phyloP scores from a whole-genome alignment of 2,113 vertebrate species.

The Steatornis caripensis region DNA sequence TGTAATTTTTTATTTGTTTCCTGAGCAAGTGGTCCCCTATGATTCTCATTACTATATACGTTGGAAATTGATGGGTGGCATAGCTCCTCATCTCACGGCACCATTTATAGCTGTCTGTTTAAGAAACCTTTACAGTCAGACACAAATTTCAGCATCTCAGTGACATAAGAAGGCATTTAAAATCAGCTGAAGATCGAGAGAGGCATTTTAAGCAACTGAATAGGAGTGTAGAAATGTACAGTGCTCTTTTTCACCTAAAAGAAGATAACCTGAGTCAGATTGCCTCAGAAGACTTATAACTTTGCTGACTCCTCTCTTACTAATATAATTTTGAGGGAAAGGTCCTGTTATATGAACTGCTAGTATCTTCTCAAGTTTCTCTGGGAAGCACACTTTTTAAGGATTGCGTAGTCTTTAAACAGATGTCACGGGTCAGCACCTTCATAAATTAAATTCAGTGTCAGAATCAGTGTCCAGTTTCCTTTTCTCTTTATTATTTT shows the following conservation, averaged over 20 bases:
- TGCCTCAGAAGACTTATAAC: background rate
- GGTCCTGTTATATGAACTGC: background rate
- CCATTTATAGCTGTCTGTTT: background rate
- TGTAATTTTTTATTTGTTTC: background rate
- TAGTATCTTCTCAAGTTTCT: background rate
- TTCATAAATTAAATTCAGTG: conserved; percentile 44
- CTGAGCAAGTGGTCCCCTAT: background rate
- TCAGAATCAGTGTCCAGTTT: conserved; percentile 4
- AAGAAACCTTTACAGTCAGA: background rate
- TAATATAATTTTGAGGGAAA: background rate
- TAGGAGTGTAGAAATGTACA: background rate
- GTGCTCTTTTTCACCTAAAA: background rate
- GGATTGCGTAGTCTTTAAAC: background rate
- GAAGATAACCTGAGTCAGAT: background rate
- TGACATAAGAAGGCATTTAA: background rate
- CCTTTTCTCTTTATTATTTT: conserved; percentile 28
- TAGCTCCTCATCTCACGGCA: background rate
- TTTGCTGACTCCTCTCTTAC: background rate
- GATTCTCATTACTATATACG: background rate
- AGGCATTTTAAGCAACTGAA: background rate
- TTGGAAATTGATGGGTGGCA: background rate
- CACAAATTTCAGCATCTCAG: background rate
- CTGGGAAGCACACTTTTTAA: background rate
- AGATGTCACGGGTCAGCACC: conserved; percentile 17
- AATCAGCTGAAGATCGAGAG: background rate